These are phyloP conservation scores for zebrafish (Danio rerio) DNA, from an alignment of 2,113 vertebrate species.

Conservation along the genomic window GRCz12tu NC_133181.1:4065501-4066000, in stretches of 20 bases:
- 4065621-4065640: background rate
- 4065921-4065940: background rate
- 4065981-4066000: too few species aligned
- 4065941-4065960: background rate
- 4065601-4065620: background rate
- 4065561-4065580: background rate
- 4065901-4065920: background rate
- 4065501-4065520: too few species aligned
- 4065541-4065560: background rate
- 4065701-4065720: background rate
- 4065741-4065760: too few species aligned
- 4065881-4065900: background rate
- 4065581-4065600: background rate
- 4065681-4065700: background rate
- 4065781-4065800: background rate
- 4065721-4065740: too few species aligned
- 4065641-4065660: background rate
- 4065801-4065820: background rate
- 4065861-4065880: background rate
- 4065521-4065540: too few species aligned
- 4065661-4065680: conserved; percentile 2
- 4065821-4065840: background rate
- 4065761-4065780: background rate
- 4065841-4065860: background rate
- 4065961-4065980: background rate